These are phyloP conservation scores for Caenorhabditis inopinata DNA, from an alignment of 1,140 invertebrate genomes.

Conservation along the genomic window DNA sequence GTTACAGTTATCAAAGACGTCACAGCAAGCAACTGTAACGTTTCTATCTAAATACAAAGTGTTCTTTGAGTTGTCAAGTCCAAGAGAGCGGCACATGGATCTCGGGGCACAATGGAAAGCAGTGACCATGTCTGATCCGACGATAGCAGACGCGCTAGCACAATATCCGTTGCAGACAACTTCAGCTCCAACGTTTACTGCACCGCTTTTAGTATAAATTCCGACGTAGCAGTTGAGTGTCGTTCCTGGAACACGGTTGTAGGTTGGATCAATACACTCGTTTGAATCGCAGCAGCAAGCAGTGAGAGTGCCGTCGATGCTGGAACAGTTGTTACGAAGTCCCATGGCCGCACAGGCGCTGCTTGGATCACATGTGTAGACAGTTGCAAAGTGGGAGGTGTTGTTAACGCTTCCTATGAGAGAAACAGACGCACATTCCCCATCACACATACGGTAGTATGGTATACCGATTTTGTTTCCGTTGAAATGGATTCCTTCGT, in stretches of 20 bases:
- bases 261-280: slow-evolving; percentile 39
- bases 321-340: slow-evolving; percentile 43
- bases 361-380: slow-evolving; percentile 40
- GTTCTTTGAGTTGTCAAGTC: slow-evolving; percentile 29
- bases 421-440: slow-evolving; percentile 37
- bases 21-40: slow-evolving; percentile 10
- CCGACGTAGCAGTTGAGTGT: slow-evolving; percentile 46
- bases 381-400: slow-evolving; percentile 31
- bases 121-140: slow-evolving; percentile 13
- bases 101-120: slow-evolving; percentile 42
- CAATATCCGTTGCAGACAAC: slow-evolving; percentile 44
- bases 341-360: slow-evolving; percentile 39
- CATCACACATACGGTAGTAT: slow-evolving; percentile 36
- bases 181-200: slow-evolving; percentile 22
- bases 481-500: slow-evolving; percentile 43
- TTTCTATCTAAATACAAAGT: neutral
- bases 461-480: slow-evolving; percentile 7
- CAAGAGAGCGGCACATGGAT: slow-evolving; percentile 33
- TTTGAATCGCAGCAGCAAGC: slow-evolving; percentile 47
- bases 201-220: neutral
- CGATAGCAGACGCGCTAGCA: slow-evolving; percentile 7
- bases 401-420: slow-evolving; percentile 16
- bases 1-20: slow-evolving; percentile 37
- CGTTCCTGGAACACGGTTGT: slow-evolving; percentile 36
- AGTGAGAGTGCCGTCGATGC: slow-evolving; percentile 32